These are phyloP conservation scores for Drosophila truncata DNA, from an alignment of 1,140 invertebrate species.

Conservation along the genomic window DNA sequence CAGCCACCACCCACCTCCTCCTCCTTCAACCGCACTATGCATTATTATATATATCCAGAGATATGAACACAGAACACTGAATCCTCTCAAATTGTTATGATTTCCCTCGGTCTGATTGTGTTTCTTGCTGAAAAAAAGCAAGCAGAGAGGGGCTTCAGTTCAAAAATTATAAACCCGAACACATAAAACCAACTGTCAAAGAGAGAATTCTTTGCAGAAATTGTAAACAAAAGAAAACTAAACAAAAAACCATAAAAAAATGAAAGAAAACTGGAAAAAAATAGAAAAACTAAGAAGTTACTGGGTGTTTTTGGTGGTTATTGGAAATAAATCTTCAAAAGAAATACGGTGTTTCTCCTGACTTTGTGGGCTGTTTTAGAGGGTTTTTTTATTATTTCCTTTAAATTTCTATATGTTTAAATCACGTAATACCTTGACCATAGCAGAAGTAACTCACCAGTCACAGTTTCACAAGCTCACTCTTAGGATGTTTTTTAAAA, in stretches of 20 bases:
- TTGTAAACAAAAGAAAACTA: conserved; percentile 18
- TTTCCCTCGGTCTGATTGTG: conserved; percentile 31
- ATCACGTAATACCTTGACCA: no score
- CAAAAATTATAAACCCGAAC: no score
- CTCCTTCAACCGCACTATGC: conserved; percentile 5
- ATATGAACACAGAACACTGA: conserved; percentile 20
- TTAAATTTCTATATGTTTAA: not conserved
- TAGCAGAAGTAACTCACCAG: no score
- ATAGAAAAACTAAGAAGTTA: conserved; percentile 48
- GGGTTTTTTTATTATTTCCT: not conserved
- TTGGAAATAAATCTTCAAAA: conserved; percentile 52
- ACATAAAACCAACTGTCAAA: no score
- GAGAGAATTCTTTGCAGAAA: no score
- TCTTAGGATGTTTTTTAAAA: no score
- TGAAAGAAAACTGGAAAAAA: conserved; percentile 14
- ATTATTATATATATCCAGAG: conserved; percentile 18
- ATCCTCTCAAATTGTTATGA: conserved; percentile 26
- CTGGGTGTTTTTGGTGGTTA: conserved; percentile 51
- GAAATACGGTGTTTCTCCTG: not conserved
- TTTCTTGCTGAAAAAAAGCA: conserved; percentile 17
- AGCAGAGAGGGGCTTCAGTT: conserved; percentile 1
- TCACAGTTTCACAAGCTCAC: no score
- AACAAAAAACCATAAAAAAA: not conserved
- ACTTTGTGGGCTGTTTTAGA: not conserved
- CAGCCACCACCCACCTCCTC: conserved; percentile 2